phyloP scores from a whole-genome alignment of 2,888 invertebrate genomes.

The Lasioglossum morio region DNA sequence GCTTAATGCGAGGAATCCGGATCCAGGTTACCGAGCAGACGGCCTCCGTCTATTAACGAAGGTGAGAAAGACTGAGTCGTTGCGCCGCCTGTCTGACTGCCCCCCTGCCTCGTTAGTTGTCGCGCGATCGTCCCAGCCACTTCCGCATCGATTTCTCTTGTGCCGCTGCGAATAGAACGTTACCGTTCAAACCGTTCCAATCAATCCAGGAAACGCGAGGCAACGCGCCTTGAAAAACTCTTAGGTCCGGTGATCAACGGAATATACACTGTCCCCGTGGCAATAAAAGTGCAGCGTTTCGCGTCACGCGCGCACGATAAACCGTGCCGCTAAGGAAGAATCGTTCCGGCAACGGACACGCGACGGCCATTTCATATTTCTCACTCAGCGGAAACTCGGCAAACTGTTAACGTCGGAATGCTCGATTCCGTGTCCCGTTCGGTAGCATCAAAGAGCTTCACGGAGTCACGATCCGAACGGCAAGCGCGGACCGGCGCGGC shows the following conservation, averaged over 20 bases:
- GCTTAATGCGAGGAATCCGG: neutral
- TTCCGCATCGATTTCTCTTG: neutral
- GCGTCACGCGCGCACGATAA: conserved; percentile 39
- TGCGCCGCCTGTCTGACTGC: neutral
- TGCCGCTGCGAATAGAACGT: neutral
- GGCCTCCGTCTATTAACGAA: neutral
- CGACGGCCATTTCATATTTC: conserved; percentile 35
- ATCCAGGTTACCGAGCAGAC: neutral
- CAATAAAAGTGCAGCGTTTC: conserved; percentile 41
- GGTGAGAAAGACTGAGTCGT: conserved; percentile 3
- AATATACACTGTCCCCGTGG: conserved; percentile 12
- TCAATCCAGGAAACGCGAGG: neutral
- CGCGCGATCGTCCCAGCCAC: neutral
- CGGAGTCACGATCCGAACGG: conserved; percentile 28
- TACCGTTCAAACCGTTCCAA: neutral
- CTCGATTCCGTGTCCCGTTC: conserved; percentile 26
- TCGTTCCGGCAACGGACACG: conserved; percentile 11
- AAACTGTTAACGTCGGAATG: conserved; percentile 26
- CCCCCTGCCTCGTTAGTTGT: neutral
- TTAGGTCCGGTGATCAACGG: conserved; percentile 5
- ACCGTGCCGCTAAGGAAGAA: conserved; percentile 23
- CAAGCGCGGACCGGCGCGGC: neutral
- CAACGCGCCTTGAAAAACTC: conserved; percentile 6
- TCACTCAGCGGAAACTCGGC: conserved; percentile 13
- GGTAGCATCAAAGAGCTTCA: conserved; percentile 20